A percentile compares a stretch with the other conserved stretches of the same genome.
Conservation (phyloP, 2,797 vertebrate genomes). For the Crocodylus rhombifer region DNA sequence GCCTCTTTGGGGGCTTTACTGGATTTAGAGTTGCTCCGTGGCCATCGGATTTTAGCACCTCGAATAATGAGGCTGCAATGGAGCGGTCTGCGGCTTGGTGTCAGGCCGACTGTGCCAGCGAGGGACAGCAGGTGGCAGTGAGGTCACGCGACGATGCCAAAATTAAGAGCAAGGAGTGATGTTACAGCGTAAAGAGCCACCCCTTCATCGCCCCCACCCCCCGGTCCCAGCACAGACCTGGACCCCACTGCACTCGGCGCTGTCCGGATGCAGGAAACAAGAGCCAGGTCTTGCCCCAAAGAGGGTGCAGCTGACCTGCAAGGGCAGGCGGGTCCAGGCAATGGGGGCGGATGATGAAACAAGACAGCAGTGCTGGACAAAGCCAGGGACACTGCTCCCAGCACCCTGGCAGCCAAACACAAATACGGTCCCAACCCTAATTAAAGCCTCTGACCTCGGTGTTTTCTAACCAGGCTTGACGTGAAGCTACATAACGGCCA, state of each 20-base stretch:
- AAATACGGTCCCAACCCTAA: not conserved
- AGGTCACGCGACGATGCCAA: not conserved
- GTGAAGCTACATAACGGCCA: not conserved
- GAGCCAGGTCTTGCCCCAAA: not conserved
- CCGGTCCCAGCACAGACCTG: not conserved
- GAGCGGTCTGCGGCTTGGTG: not conserved
- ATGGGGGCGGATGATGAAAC: not conserved
- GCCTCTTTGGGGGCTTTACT: not conserved
- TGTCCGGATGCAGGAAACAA: not conserved
- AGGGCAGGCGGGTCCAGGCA: not conserved
- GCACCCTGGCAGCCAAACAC: not conserved
- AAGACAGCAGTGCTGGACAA: not conserved
- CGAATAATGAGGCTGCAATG: no score
- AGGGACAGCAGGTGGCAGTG: not conserved
- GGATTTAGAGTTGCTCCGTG: not conserved
- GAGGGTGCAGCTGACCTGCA: not conserved
- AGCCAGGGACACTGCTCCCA: not conserved
- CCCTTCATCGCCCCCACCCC: not conserved
- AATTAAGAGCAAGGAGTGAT: no score
- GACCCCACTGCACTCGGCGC: no score
- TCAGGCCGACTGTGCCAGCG: not conserved
- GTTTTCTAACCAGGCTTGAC: not conserved
- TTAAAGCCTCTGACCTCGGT: not conserved
- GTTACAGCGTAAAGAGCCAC: not conserved
- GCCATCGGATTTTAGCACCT: not conserved